phyloP scores from a whole-genome alignment of 2,888 invertebrate species.

The Rotaria macrura region DNA sequence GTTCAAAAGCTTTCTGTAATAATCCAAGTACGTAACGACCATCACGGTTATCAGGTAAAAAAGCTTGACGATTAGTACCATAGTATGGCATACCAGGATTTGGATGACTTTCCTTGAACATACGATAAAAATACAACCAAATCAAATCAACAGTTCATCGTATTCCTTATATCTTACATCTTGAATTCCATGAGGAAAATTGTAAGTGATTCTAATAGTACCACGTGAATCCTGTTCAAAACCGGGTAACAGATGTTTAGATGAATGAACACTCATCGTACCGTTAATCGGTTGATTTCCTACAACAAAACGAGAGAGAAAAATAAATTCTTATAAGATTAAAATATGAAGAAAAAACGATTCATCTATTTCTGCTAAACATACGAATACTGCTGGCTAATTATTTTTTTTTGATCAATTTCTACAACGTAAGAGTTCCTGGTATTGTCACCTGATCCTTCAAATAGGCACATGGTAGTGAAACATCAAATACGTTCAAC shows the following conservation, averaged over 20 bases:
- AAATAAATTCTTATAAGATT: too few relatives aligned
- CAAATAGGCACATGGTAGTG: too few relatives aligned
- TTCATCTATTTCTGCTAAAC: too few relatives aligned
- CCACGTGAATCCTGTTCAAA: slow-evolving; percentile 29
- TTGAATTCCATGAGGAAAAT: slow-evolving; percentile 39
- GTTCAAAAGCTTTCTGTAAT: slow-evolving; percentile 40
- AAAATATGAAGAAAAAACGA: too few relatives aligned
- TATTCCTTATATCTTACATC: slow-evolving; percentile 27
- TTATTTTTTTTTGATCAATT: too few relatives aligned
- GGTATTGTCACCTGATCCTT: too few relatives aligned
- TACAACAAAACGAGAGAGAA: neutral
- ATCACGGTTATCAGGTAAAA: slow-evolving; percentile 40
- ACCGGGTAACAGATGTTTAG: slow-evolving; percentile 21
- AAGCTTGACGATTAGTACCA: slow-evolving; percentile 39
- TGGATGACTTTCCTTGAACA: slow-evolving; percentile 39
- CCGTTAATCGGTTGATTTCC: slow-evolving; percentile 11
- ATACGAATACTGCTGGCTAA: too few relatives aligned
- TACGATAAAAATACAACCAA: neutral
- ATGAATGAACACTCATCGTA: neutral
- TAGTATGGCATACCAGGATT: slow-evolving; percentile 40
- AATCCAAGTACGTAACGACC: slow-evolving; percentile 39
- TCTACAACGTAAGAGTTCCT: too few relatives aligned
- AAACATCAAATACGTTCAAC: too few relatives aligned
- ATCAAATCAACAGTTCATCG: neutral
- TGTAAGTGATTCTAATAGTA: slow-evolving; percentile 36